Percentiles rank a stretch among this genome's conserved stretches.
phyloP scores from a whole-genome alignment of 1,140 invertebrate genomes.

The Leptopilina boulardi region DNA sequence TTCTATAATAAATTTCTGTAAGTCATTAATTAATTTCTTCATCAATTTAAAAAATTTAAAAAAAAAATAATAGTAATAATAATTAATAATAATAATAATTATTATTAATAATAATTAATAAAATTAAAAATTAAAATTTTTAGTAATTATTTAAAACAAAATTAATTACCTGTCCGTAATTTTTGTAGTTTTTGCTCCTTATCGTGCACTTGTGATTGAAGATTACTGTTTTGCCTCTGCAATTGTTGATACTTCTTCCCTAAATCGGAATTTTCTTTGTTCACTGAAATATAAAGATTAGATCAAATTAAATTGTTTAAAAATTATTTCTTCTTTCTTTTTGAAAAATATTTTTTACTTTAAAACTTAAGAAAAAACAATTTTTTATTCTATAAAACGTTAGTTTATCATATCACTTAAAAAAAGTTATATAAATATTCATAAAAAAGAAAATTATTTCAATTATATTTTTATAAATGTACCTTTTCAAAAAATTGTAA shows the following conservation, averaged over 20 bases:
- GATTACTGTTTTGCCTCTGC: constrained; percentile 75
- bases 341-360: background rate
- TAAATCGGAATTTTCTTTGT: constrained; percentile 78
- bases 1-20: no score
- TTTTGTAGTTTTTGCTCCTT: constrained; percentile 80
- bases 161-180: constrained; percentile 74
- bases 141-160: background rate
- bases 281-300: constrained; percentile 72
- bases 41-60: no score
- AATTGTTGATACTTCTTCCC: constrained; percentile 79
- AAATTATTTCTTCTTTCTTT: background rate
- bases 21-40: no score
- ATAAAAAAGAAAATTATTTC: no score
- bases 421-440: no score
- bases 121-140: background rate
- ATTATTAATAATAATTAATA: background rate
- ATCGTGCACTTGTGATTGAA: constrained; percentile 78
- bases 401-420: no score
- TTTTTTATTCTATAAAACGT: no score
- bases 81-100: no score
- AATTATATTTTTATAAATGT: no score
- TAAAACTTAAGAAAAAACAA: no score
- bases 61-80: no score
- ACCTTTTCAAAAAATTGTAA: no score
- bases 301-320: background rate